Percentiles rank a stretch among this genome's conserved stretches.
Evolutionary conservation across 2,797 vertebrate species (phyloP).

Genomic region (Pelochelys cantorii): DNA sequence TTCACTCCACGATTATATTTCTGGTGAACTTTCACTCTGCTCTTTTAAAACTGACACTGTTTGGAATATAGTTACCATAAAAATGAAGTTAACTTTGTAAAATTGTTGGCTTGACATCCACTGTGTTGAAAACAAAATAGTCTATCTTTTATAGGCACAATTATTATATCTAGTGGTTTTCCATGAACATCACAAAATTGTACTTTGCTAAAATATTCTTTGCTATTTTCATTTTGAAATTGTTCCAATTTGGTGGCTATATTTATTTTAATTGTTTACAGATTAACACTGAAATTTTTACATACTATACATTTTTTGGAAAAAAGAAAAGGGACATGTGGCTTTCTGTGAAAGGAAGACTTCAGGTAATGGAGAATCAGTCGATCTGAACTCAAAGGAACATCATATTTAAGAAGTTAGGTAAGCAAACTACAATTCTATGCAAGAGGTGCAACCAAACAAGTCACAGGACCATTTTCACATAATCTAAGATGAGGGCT

Average conservation of each 20-base stretch:
- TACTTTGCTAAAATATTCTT: constrained; percentile 3
- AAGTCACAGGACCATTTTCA: not conserved
- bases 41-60: constrained; percentile 10
- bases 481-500: not conserved
- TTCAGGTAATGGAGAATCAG: not conserved
- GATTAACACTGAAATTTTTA: not conserved
- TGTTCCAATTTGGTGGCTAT: constrained; percentile 27
- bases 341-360: not conserved
- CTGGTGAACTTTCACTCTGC: constrained; percentile 3
- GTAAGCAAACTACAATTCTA: not conserved
- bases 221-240: constrained; percentile 55
- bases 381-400: not conserved
- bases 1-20: not conserved
- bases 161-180: not conserved
- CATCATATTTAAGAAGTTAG: not conserved
- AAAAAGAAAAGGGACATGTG: not conserved
- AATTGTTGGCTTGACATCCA: not conserved
- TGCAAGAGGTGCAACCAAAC: not conserved
- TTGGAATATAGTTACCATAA: constrained; percentile 37
- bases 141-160: constrained; percentile 41
- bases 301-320: not conserved
- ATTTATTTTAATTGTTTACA: constrained; percentile 19
- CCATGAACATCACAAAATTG: constrained; percentile 26
- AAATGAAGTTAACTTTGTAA: constrained; percentile 26
- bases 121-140: constrained; percentile 44